Evolutionary conservation across 2,888 invertebrate genomes (phyloP), one percentile per base, ranked within the genome.

Genomic region (Agonopterix heracliana): DNA sequence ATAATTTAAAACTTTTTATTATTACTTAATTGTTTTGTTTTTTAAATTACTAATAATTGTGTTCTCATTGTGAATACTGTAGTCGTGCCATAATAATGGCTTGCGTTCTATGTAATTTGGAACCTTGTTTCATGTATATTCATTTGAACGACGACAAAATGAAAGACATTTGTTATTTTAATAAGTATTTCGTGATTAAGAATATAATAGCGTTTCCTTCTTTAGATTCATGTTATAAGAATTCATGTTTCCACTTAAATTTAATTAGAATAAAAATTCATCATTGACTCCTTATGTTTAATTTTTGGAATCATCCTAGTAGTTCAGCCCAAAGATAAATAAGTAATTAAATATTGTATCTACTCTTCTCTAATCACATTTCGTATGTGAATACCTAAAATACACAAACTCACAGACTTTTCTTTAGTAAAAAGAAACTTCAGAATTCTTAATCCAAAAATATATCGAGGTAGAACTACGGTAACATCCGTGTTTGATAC

Each of bases 191-290:
- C 81, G 71, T 87, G 84, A 79, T 78, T 88, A 88, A 85, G 86
- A 77, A 71, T 86, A 86, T 81, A 75, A 77, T 87, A 88, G 85
- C 67, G 83, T 87, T 87, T 84, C 78, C 87, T 88, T 87, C 87
- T 86, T 82, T 88, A 88, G 88, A 85, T 81, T 81, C 88, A 83
- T 87, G 87, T 86, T 86, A 84, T 86, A 83, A 85, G 82, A 78
- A 81, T 86, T 85, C 86, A 88, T 87, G 86, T 88, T 88, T 88
- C 87, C 88, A 88, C 83, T 79, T 86, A 85, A 78, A 83, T 74
- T 77, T 85, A 86, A 87, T 82, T 88, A 88, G 87, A 88, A 87
- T 82, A 75, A 79, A 38, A 86, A 80, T 78, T 85, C 84, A 85
- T 88, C 81, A 86, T 85, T 82, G 80, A 84, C 48, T 61, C 54